These are phyloP conservation scores for Lycophotia porphyrea DNA, from an alignment of 2,888 invertebrate genomes.

Conservation along the genomic window DNA sequence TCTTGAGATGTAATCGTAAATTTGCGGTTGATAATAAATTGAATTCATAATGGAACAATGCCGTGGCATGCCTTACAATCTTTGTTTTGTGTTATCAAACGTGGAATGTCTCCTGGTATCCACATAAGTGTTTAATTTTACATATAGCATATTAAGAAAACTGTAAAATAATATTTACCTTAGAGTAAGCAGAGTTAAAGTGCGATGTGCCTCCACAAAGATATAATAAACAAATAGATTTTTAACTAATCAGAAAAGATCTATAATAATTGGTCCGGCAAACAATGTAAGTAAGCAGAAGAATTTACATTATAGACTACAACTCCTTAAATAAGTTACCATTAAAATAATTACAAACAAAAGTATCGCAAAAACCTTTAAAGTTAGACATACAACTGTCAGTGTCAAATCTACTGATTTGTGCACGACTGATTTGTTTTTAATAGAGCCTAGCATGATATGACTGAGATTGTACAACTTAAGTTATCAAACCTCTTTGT, in stretches of 20 bases:
- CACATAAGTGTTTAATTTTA: background rate
- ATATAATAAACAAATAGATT: background rate
- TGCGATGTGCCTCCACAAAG: background rate
- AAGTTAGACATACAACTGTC: conserved; percentile 14
- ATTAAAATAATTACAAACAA: conserved; percentile 42
- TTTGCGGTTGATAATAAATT: background rate
- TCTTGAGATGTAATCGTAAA: background rate
- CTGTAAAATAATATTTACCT: conserved; percentile 22
- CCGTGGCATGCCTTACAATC: background rate
- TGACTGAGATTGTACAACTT: conserved; percentile 3
- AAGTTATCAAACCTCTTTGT: conserved; percentile 25
- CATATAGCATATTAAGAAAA: background rate
- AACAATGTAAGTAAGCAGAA: background rate
- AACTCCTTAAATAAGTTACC: conserved; percentile 25
- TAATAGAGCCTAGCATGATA: conserved; percentile 10
- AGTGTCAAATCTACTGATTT: conserved; percentile 42
- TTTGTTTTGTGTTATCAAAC: background rate
- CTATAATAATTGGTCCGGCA: too few species aligned
- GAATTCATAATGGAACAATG: background rate
- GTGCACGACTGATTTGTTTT: conserved; percentile 41
- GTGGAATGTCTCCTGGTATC: too few species aligned
- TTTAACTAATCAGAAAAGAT: background rate
- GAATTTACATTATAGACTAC: background rate
- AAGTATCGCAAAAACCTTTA: conserved; percentile 41
- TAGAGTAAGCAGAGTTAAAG: background rate